Evolutionary conservation across 2,888 invertebrate genomes (phyloP).

Genomic region (Plusia festucae): DNA sequence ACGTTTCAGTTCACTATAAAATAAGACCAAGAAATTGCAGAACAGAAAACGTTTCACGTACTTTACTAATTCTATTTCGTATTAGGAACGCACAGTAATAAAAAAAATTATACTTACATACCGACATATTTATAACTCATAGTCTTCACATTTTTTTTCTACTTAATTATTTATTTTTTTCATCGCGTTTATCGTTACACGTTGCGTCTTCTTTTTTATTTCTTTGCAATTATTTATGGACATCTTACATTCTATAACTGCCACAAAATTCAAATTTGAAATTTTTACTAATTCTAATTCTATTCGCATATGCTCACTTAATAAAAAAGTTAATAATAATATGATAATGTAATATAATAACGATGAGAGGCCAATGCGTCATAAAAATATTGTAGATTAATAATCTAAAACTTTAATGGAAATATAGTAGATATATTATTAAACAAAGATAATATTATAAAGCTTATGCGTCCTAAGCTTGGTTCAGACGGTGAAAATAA

Average conservation of each 20-base stretch:
- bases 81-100: too few relatives aligned
- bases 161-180: too few relatives aligned
- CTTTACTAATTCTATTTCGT: too few relatives aligned
- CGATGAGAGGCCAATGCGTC: constrained; percentile 42
- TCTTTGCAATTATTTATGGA: not conserved
- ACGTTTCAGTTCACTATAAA: constrained; percentile 15
- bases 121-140: too few relatives aligned
- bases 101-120: too few relatives aligned
- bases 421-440: constrained; percentile 3
- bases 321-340: constrained; percentile 5
- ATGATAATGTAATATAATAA: constrained; percentile 9
- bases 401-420: constrained; percentile 24
- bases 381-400: constrained; percentile 30
- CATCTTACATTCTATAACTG: not conserved
- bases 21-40: constrained; percentile 17
- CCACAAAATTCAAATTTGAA: constrained; percentile 1
- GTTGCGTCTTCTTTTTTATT: not conserved
- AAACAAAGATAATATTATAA: constrained; percentile 39
- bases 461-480: constrained; percentile 38
- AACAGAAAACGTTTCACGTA: not conserved
- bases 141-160: too few relatives aligned
- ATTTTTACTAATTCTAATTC: constrained; percentile 3
- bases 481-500: constrained; percentile 27
- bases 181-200: too few relatives aligned
- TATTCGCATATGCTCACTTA: constrained; percentile 10